Percentiles rank a stretch among this genome's conserved stretches.
phyloP scores from a whole-genome alignment of 2,888 invertebrate genomes.

The Catocala sponsa region DNA sequence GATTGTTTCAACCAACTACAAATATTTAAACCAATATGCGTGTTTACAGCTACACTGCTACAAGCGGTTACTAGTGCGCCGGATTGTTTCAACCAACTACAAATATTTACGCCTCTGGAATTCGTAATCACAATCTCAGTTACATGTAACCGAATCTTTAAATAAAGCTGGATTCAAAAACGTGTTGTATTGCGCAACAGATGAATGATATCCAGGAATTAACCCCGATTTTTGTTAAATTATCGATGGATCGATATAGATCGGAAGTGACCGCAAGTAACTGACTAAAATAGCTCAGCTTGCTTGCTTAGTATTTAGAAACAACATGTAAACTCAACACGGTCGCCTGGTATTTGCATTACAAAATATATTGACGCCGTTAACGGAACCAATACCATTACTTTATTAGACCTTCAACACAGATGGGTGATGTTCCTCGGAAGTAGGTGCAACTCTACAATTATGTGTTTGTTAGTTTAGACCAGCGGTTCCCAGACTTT shows the following conservation, averaged over 20 bases:
- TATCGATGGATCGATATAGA: constrained; percentile 64
- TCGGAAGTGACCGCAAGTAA: constrained; percentile 61
- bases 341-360: constrained; percentile 50
- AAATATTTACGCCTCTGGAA: constrained; percentile 58
- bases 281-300: constrained; percentile 64
- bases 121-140: constrained; percentile 56
- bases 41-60: constrained; percentile 3
- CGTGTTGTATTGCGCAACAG: constrained; percentile 43
- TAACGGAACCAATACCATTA: constrained; percentile 43
- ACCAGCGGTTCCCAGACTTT: too few species aligned
- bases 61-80: constrained; percentile 27
- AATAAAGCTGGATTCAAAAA: constrained; percentile 38
- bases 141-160: constrained; percentile 65
- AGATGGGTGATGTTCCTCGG: constrained; percentile 21
- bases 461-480: too few species aligned
- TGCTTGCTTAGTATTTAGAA: constrained; percentile 60
- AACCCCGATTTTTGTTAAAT: constrained; percentile 80
- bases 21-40: too few species aligned
- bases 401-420: constrained; percentile 49
- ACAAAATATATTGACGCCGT: constrained; percentile 53
- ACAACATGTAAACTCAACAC: constrained; percentile 58
- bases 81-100: constrained; percentile 38
- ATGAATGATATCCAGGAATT: constrained; percentile 74
- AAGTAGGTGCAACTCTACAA: too few species aligned
- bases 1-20: too few species aligned